Evolutionary conservation across 2,888 invertebrate genomes (phyloP), one percentile per base, ranked within the genome.

Genomic region (Ichneumoninae sp.): DNA sequence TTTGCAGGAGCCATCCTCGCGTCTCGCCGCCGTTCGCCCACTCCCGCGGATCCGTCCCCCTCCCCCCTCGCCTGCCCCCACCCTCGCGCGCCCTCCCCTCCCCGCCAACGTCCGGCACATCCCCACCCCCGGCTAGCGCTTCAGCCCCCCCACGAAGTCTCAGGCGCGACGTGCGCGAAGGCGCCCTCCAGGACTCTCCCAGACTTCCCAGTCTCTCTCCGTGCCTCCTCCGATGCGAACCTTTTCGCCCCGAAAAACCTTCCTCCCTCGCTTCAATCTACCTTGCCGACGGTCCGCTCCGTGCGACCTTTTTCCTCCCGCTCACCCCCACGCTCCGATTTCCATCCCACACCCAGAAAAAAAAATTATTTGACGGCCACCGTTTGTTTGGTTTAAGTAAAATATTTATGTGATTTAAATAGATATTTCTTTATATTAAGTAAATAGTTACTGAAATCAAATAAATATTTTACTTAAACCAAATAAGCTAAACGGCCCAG

Each of bases 1-100:
- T 91, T 90, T 90, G 89, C 90, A 89, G 86, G 78, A 85, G 70
- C 69, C 77, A 77, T 77, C 68, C 63, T 54, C n/a, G 65, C 83
- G 33, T 60, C 70, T 77, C 80, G 57, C 71, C 70, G 70, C 74
- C 65, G 69, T 57, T 60, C 47, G 47, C 70, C 47, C 52, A 33
- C 73, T 57, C 63, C 50, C 69, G 10, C 52, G 52, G 33, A 47
- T 70, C 50, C 60, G 33, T 80, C 66, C 52, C 52, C 22, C 65
- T 65, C 22, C 65, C 73, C 50, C 80, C 50, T 10, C 10, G 1
- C 30, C 7, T 66, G 65, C n/a, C 0, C 68, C 52, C 22, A 22
- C 70, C 63, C 66, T 54, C 75, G 26, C 33, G 16, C 71, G 47
- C 40, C 16, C 63, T 76, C 70, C 70, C 36, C 79, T 75, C 81